Evolutionary conservation across 2,797 vertebrate genomes (phyloP).

Genomic region (Enteromius unitaeniatus): DNA sequence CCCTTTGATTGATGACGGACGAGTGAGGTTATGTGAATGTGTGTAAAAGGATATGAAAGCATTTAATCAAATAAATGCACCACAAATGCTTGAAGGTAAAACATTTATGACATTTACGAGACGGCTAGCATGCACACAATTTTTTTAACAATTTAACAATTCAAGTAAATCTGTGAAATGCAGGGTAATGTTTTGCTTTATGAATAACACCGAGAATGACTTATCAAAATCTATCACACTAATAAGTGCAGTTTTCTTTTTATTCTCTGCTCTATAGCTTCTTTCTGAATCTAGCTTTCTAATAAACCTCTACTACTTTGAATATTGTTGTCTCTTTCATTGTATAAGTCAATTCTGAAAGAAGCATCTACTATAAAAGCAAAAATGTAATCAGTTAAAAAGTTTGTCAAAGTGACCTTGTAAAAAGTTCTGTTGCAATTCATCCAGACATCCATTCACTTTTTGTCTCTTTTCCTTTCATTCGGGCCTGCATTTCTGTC

Average conservation of each 20-base stretch:
- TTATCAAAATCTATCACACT: not conserved
- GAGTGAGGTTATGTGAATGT: slow-evolving; percentile 17
- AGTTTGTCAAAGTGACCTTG: not conserved
- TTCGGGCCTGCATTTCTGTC: slow-evolving; percentile 21
- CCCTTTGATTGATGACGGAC: slow-evolving; percentile 35
- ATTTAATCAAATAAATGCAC: slow-evolving; percentile 19
- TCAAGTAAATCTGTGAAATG: not conserved
- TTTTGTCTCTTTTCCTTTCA: slow-evolving; percentile 7
- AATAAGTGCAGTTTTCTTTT: not conserved
- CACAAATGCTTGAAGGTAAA: not conserved
- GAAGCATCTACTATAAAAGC: not conserved
- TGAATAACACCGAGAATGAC: not conserved
- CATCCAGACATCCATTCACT: not conserved
- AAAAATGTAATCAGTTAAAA: not conserved
- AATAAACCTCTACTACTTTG: not conserved
- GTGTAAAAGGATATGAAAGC: slow-evolving; percentile 9
- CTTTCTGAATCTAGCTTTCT: not conserved
- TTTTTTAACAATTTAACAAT: not conserved
- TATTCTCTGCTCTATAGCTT: not conserved
- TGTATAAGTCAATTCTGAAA: not conserved
- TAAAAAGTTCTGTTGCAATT: not conserved
- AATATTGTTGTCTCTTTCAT: not conserved
- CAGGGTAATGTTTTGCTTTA: not conserved
- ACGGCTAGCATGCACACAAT: not conserved
- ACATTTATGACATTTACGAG: not conserved